phyloP scores from a whole-genome alignment of 23 tunicate genomes.

The Clavelina lepadiformis region DNA sequence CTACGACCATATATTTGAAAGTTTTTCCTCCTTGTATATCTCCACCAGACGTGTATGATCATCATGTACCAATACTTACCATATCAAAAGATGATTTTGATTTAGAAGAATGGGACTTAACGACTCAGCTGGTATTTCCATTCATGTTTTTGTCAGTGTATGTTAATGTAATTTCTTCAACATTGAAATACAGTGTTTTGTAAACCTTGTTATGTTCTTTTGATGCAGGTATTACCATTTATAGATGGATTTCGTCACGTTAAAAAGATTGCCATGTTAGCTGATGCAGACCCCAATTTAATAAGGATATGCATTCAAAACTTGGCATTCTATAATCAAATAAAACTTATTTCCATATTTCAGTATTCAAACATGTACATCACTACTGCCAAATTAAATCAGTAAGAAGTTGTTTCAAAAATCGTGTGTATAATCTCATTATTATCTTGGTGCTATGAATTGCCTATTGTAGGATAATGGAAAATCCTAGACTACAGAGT shows the following conservation, averaged over 20 bases:
- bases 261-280: conserved; percentile 71
- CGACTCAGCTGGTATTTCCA: conserved; percentile 60
- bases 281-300: conserved; percentile 77
- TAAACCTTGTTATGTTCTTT: not conserved
- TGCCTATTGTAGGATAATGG: conserved; percentile 34
- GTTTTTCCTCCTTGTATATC: conserved; percentile 65
- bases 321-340: conserved; percentile 56
- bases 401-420: conserved; percentile 53
- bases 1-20: conserved; percentile 77
- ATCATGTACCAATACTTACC: conserved; percentile 77
- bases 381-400: conserved; percentile 52
- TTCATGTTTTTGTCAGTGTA: not conserved
- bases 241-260: conserved; percentile 94
- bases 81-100: conserved; percentile 35
- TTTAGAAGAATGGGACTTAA: conserved; percentile 61
- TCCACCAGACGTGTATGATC: conserved; percentile 67
- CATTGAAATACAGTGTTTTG: too few relatives aligned
- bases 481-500: conserved; percentile 29
- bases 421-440: too few relatives aligned
- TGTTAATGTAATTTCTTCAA: not conserved
- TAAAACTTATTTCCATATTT: conserved; percentile 75
- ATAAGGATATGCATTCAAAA: conserved; percentile 75
- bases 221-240: conserved; percentile 61
- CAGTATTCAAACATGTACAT: conserved; percentile 80
- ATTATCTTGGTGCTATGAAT: too few relatives aligned